Evolutionary conservation across 2,113 vertebrate species (phyloP), one percentile per base, ranked within the genome.

Genomic region (Circaetus gallicus): DNA sequence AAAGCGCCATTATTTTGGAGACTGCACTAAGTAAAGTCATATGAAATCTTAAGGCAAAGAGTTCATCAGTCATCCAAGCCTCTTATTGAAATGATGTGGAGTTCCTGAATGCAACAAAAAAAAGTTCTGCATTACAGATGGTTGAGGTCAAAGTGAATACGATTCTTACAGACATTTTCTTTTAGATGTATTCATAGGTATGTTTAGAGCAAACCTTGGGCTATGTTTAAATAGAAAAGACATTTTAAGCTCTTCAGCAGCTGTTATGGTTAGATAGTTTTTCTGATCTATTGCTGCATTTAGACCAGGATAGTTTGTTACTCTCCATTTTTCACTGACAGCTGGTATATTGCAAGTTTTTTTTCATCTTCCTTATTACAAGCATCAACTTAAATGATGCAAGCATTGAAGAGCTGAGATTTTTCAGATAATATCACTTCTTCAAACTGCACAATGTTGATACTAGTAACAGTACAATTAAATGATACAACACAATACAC

Each of bases 221-320:
- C 59, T 90, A 95, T 40, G 45, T 81, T 95, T 95, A 96, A 95
- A 89, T 53, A 84, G 78, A 84, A 95, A 74, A 58, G 29, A 32
- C 26, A 40, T 43, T 93, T 95, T 86, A 52, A 86, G 81, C 62
- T 49, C 76, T 89, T 90, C 82, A 93, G 47, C 47, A 92, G 40
- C 50, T 72, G 55, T 76, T 95, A 74, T 19, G 22, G 82, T 84
- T 81, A 79, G 55, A 63, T 32, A 50, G 36, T 49, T 95, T 90
- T 96, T 84, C 79, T 95, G 93, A 94, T 93, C 55, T 94, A 95
- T 66, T 89, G 70, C 77, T 80, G 56, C 58, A 72, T 95, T 94
- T 97, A 84, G 29, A 85, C 50, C 22, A 67, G 31, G 28, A 58
- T 53, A 65, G 58, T 86, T 92, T 94, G 89, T 80, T 90, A 38